Conservation (phyloP, 2,888 invertebrate species). For the Rhodophaea formosa region DNA sequence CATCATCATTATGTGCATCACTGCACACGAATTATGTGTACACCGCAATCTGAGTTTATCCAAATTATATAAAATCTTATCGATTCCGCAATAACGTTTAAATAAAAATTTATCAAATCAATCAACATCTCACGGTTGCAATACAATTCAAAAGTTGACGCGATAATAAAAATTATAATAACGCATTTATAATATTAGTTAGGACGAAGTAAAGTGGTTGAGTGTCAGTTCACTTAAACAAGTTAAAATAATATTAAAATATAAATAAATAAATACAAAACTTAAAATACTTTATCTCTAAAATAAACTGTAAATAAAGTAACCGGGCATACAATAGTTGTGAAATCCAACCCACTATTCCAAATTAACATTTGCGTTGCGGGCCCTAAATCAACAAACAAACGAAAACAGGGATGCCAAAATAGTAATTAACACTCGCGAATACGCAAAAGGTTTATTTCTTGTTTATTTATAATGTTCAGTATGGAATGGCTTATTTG, state of each 20-base stretch:
- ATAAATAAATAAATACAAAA: not conserved
- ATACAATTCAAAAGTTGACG: too few relatives aligned
- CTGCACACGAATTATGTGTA: too few relatives aligned
- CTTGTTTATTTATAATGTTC: not conserved
- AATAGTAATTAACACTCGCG: not conserved
- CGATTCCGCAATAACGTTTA: too few relatives aligned
- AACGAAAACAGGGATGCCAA: not conserved
- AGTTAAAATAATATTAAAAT: not conserved
- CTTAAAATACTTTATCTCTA: not conserved
- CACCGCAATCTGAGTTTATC: too few relatives aligned
- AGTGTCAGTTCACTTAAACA: too few relatives aligned
- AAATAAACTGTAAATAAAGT: not conserved
- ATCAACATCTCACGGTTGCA: too few relatives aligned
- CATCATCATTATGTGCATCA: too few relatives aligned
- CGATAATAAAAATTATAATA: too few relatives aligned
- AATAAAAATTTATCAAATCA: too few relatives aligned
- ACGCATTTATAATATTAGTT: too few relatives aligned
- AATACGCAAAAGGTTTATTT: not conserved
- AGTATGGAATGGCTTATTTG: not conserved
- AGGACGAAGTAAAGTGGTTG: too few relatives aligned
- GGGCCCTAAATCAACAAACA: not conserved
- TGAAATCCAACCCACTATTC: not conserved
- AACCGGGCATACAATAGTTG: not conserved
- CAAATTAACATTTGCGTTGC: not conserved
- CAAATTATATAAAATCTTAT: too few relatives aligned